Evolutionary conservation across 2,797 vertebrate species (phyloP).

Genomic region (Sebastolobus alascanus): DNA sequence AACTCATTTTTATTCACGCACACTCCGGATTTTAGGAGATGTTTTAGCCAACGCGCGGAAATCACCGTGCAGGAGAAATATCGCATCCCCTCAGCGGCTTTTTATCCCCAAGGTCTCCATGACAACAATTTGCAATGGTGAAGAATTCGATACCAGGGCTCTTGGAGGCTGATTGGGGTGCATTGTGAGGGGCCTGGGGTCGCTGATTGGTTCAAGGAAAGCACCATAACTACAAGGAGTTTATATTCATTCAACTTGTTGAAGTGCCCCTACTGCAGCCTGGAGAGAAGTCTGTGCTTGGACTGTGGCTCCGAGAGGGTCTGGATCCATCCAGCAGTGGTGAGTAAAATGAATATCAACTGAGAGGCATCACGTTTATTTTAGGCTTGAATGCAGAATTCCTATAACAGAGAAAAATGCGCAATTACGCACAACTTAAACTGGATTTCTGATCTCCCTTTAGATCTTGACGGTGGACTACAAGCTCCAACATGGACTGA

Average conservation of each 20-base stretch:
- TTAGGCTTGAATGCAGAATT: neutral
- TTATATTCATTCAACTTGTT: slow-evolving; percentile 99
- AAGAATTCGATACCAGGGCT: slow-evolving; percentile 98
- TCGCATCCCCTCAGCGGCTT: slow-evolving; percentile 91
- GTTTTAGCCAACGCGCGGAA: slow-evolving; percentile 71
- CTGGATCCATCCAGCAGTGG: slow-evolving; percentile 61
- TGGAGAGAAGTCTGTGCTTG: slow-evolving; percentile 79
- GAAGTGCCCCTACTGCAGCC: slow-evolving; percentile 89
- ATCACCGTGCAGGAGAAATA: slow-evolving; percentile 87
- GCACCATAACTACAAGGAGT: slow-evolving; percentile 94
- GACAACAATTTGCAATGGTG: slow-evolving; percentile 96
- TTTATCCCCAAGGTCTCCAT: slow-evolving; percentile 91
- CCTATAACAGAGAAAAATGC: neutral
- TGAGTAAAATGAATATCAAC: slow-evolving; percentile 55
- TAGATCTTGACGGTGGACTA: slow-evolving; percentile 57
- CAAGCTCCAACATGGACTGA: slow-evolving; percentile 71
- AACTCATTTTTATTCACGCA: neutral
- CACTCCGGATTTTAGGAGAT: slow-evolving; percentile 13
- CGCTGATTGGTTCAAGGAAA: slow-evolving; percentile 98
- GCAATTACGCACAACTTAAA: slow-evolving; percentile 23
- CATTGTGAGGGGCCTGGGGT: slow-evolving; percentile 97
- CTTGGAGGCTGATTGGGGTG: slow-evolving; percentile 97
- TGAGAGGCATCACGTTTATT: neutral
- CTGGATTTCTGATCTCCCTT: slow-evolving; percentile 15
- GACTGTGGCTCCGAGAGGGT: slow-evolving; percentile 70